phyloP scores from a whole-genome alignment of 2,888 invertebrate species.

The Dryocosmus kuriphilus region DNA sequence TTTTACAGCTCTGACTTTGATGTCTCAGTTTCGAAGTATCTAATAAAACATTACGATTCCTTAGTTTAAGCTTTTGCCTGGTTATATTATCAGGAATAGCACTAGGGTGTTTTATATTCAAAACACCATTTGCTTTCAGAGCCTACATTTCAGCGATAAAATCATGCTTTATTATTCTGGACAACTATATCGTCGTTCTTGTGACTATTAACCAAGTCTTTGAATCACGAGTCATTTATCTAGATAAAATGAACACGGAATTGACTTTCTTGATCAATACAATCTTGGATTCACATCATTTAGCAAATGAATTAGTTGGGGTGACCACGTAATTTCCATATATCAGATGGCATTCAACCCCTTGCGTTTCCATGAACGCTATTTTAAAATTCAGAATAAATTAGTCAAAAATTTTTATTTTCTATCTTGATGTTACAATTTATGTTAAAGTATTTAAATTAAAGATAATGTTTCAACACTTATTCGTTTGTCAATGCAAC shows the following conservation, averaged over 20 bases:
- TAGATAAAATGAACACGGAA: constrained; percentile 28
- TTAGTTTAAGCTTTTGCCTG: constrained; percentile 3
- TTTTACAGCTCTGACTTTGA: constrained; percentile 22
- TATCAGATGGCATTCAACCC: constrained; percentile 9
- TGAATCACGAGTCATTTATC: constrained; percentile 17
- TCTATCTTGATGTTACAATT: not conserved
- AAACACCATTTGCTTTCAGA: constrained; percentile 34
- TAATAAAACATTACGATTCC: constrained; percentile 18
- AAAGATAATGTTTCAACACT: not conserved
- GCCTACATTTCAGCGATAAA: constrained; percentile 18
- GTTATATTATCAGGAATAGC: not conserved
- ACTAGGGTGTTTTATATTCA: constrained; percentile 24
- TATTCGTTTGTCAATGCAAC: no score
- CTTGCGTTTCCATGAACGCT: not conserved
- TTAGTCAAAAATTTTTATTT: not conserved
- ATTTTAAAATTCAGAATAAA: not conserved
- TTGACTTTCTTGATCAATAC: constrained; percentile 29
- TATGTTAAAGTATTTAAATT: no score
- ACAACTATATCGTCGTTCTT: not conserved
- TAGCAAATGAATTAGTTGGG: constrained; percentile 1
- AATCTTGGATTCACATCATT: constrained; percentile 17
- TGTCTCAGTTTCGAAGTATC: constrained; percentile 22
- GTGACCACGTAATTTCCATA: constrained; percentile 11
- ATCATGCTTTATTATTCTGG: constrained; percentile 21
- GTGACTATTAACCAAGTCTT: constrained; percentile 34